Percentiles rank a stretch among this genome's conserved stretches.
Evolutionary conservation across 1,140 invertebrate species (phyloP).

Genomic region (Penaeus vannamei): DNA sequence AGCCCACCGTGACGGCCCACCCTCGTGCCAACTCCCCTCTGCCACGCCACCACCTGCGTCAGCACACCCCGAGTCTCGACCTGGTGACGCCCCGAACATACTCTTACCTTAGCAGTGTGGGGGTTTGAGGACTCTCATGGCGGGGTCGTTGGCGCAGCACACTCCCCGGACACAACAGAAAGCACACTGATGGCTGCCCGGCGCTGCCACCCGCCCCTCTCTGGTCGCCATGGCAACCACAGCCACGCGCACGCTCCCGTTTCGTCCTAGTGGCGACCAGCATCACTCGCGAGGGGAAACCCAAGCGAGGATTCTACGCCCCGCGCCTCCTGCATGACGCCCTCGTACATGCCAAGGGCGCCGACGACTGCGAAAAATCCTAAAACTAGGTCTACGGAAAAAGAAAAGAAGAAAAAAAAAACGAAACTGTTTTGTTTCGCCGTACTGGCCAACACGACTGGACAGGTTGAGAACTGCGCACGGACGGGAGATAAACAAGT

Average conservation of each 20-base stretch:
- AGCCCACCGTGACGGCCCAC: not conserved
- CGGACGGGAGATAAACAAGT: no score
- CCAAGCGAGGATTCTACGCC: no score
- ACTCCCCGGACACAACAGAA: slow-evolving; percentile 51
- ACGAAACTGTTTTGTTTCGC: no score
- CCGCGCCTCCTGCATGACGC: no score
- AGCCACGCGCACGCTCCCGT: slow-evolving; percentile 10
- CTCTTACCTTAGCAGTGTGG: slow-evolving; percentile 60
- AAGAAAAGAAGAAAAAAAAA: no score
- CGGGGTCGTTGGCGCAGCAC: slow-evolving; percentile 11
- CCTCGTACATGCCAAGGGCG: no score
- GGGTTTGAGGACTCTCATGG: slow-evolving; percentile 59
- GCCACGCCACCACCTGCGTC: not conserved
- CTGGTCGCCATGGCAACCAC: slow-evolving; percentile 24
- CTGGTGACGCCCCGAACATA: not conserved
- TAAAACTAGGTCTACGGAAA: no score
- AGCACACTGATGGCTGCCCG: slow-evolving; percentile 49
- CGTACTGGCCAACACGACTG: no score
- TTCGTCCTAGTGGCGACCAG: no score
- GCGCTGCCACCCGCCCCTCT: not conserved
- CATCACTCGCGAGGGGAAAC: no score
- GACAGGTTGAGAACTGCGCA: no score
- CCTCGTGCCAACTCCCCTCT: not conserved
- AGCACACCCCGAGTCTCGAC: not conserved
- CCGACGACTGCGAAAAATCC: no score